Base-by-base conservation (phyloP, 2,113 vertebrate species). In the Athene noctua region DNA sequence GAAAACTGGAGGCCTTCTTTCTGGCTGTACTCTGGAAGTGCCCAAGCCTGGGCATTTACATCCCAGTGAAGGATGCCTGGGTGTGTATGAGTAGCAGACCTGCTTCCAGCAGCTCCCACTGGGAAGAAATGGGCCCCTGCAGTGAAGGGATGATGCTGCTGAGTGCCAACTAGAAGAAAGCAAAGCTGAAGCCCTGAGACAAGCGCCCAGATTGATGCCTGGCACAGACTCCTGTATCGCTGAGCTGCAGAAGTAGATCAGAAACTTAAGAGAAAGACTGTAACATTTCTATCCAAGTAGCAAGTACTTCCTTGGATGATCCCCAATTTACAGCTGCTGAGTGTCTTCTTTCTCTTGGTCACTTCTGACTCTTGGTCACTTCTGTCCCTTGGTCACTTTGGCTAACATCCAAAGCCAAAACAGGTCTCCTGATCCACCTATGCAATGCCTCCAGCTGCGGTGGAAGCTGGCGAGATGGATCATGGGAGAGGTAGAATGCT, bases 211-310 rank as follows among this genome's bases (percentile, higher is more conserved):
- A 93, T 4, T 86, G 92, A 66, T 80, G 83, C 86, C 95, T 90
- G 88, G 75, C 88, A 92, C 74, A 77, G 72, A 47, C 75, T 92
- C 22, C 49, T 2, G 1, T 44, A 66, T 88, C 6, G 3, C 38
- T 63, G 86, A 86, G 46, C 36, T 83, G 27, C 82, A 80, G 62
- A 93, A 95, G 38, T 88, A 88, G 88, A 71, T 90, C 85, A 90
- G 75, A 92, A 88, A 80, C 17, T 68, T 32, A 30, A 46, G n/a
- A 63, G 61, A 78, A 49, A 77, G 52, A 47, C 17, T 52, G 52
- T 27, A 90, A 52, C 26, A 4, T 80, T 67, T 84, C 46, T 75
- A 13, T 71, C 36, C 5, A 9, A 77, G 36, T 42, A 91, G 54
- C 13, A 66, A 57, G 47, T 36, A 34, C 19, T 74, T 94, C 25